phyloP scores from a whole-genome alignment of 1,140 invertebrate genomes.

The Scaptomyza graminum region DNA sequence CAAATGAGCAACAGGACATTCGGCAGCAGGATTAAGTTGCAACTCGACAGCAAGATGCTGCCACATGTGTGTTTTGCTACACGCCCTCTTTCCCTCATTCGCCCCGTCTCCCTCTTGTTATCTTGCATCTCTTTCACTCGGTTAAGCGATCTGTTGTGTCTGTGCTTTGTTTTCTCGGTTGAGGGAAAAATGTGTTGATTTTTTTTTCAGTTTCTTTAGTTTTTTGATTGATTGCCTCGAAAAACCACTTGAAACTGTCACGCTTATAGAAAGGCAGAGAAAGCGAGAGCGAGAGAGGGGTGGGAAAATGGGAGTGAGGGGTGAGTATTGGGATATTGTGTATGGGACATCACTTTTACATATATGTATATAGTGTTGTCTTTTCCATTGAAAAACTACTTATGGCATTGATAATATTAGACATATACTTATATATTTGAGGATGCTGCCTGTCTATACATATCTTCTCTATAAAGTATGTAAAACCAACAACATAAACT shows the following conservation, averaged over 20 bases:
- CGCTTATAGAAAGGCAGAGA: not conserved
- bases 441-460: not conserved
- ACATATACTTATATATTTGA: constrained; percentile 15
- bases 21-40: constrained; percentile 61
- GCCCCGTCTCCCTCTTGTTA: constrained; percentile 11
- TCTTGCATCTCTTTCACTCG: constrained; percentile 12
- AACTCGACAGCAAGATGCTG: constrained; percentile 25
- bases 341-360: constrained; percentile 47
- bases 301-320: not conserved
- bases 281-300: not conserved
- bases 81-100: constrained; percentile 8
- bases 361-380: constrained; percentile 22
- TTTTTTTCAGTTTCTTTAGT: constrained; percentile 62
- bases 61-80: constrained; percentile 59
- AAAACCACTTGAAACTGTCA: constrained; percentile 81
- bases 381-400: constrained; percentile 73
- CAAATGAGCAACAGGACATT: constrained; percentile 54
- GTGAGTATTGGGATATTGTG: not conserved
- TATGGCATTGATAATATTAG: constrained; percentile 29
- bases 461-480: not conserved
- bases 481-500: constrained; percentile 44
- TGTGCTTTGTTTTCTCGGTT: constrained; percentile 31
- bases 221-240: constrained; percentile 77
- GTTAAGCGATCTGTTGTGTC: constrained; percentile 58
- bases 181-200: constrained; percentile 61